Conservation (phyloP, 1,140 invertebrate genomes). For the Drosophila novamexicana region DNA sequence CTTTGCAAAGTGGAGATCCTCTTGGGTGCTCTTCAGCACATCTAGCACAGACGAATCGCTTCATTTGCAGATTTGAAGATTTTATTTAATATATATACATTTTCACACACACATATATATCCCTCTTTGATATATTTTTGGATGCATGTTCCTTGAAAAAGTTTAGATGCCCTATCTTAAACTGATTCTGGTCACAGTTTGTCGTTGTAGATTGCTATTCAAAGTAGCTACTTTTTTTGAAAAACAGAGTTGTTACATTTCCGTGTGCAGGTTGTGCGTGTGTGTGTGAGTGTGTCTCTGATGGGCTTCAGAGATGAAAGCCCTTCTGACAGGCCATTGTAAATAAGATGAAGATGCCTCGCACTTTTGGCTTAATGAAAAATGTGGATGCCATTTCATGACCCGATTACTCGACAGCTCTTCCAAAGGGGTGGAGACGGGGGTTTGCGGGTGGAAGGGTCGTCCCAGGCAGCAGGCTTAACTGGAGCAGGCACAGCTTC, state of each 20-base stretch:
- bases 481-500: conserved; percentile 45
- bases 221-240: too few relatives aligned
- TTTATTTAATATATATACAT: too few relatives aligned
- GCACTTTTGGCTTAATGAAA: conserved; percentile 48
- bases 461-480: conserved; percentile 8
- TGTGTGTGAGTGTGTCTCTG: conserved; percentile 2
- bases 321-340: conserved; percentile 24
- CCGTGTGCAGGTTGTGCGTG: neutral
- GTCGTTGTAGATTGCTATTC: neutral
- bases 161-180: too few relatives aligned
- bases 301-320: conserved; percentile 28
- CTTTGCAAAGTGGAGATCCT: too few relatives aligned
- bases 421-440: conserved; percentile 20
- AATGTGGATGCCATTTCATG: conserved; percentile 59
- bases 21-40: too few relatives aligned
- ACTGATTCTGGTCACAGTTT: neutral
- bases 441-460: too few relatives aligned
- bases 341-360: conserved; percentile 31
- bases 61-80: too few relatives aligned
- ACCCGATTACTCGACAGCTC: conserved; percentile 65
- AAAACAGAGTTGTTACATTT: too few relatives aligned
- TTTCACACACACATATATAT: too few relatives aligned
- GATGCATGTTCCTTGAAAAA: too few relatives aligned
- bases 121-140: too few relatives aligned
- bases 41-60: too few relatives aligned